A percentile compares a stretch with the other conserved stretches of the same genome.
These are phyloP conservation scores for Dicrostonyx torquatus DNA, from an alignment of 2,797 vertebrate genomes.

Conservation along the genomic window DNA sequence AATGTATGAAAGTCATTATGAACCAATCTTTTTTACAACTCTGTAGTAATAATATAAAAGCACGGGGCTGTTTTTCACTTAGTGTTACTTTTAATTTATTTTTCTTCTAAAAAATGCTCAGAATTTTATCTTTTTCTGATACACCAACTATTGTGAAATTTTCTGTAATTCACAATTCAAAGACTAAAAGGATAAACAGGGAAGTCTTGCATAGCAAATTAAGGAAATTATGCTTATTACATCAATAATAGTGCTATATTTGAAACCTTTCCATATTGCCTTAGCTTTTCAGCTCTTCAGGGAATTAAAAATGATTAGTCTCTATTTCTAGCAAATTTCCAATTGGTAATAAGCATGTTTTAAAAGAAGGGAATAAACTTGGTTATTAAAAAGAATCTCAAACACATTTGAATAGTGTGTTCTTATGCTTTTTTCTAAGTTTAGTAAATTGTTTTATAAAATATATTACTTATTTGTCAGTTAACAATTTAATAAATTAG, in stretches of 20 bases:
- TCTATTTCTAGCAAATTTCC: constrained; percentile 84
- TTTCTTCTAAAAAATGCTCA: constrained; percentile 75
- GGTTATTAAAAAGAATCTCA: constrained; percentile 80
- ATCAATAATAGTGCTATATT: constrained; percentile 84
- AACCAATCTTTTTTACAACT: neutral
- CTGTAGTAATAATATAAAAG: neutral
- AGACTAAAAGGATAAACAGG: constrained; percentile 78
- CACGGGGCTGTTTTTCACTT: constrained; percentile 8
- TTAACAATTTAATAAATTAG: constrained; percentile 48
- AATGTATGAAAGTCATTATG: constrained; percentile 2
- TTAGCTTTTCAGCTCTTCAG: constrained; percentile 77
- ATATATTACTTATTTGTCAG: neutral
- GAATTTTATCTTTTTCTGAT: constrained; percentile 69
- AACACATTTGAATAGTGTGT: constrained; percentile 29
- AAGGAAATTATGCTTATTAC: constrained; percentile 84
- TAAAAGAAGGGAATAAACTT: constrained; percentile 81
- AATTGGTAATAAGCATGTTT: constrained; percentile 81
- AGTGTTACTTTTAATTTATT: constrained; percentile 31
- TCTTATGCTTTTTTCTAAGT: constrained; percentile 1
- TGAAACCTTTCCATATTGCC: constrained; percentile 82
- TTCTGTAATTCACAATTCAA: constrained; percentile 78
- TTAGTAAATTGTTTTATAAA: constrained; percentile 40
- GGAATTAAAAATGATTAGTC: constrained; percentile 80
- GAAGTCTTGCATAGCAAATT: constrained; percentile 80
- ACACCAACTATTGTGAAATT: constrained; percentile 66